phyloP scores from a whole-genome alignment of 2,888 invertebrate genomes.

The Pammene aurita region DNA sequence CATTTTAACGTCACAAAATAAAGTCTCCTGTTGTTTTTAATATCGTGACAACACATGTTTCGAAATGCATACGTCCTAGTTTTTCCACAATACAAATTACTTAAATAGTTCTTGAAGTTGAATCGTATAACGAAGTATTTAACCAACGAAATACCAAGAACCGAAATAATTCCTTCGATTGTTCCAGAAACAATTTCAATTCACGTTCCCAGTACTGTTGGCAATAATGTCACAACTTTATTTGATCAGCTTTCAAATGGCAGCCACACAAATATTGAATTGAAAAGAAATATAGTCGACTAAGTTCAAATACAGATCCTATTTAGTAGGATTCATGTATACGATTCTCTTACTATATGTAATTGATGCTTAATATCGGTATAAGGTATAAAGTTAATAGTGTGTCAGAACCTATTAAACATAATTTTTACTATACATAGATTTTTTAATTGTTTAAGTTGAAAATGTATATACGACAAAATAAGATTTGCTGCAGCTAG shows the following conservation, averaged over 20 bases:
- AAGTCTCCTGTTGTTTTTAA: not conserved
- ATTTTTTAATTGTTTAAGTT: too few species aligned
- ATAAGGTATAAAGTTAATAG: too few species aligned
- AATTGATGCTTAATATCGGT: too few species aligned
- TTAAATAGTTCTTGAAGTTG: not conserved
- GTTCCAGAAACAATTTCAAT: conserved; percentile 37
- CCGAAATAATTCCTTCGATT: conserved; percentile 27
- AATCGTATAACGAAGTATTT: conserved; percentile 4
- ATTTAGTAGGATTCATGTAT: not conserved
- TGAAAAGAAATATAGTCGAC: conserved; percentile 52
- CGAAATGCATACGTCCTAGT: not conserved
- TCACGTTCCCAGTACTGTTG: conserved; percentile 32
- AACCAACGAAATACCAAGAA: conserved; percentile 29
- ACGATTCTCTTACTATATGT: too few species aligned
- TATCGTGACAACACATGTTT: not conserved
- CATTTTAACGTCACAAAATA: not conserved
- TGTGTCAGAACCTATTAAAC: too few species aligned
- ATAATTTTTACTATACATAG: too few species aligned
- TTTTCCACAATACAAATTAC: not conserved
- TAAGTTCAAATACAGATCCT: conserved; percentile 50
- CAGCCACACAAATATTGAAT: conserved; percentile 57
- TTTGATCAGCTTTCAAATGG: conserved; percentile 59
- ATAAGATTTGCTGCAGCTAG: too few species aligned
- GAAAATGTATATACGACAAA: too few species aligned
- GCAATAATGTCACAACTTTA: conserved; percentile 52